phyloP scores from a whole-genome alignment of 2,797 vertebrate species.

The Xerus rutilus region DNA sequence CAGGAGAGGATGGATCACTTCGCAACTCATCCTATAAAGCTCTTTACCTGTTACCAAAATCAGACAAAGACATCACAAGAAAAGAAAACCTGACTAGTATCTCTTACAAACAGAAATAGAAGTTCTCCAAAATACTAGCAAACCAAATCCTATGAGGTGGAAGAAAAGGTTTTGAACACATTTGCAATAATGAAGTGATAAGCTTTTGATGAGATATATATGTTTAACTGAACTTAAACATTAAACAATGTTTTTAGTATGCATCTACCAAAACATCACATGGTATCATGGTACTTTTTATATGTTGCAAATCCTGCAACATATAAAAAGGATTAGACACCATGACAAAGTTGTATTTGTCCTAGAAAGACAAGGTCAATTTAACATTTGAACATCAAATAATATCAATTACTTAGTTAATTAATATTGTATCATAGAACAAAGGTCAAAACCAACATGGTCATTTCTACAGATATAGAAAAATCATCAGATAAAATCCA shows the following conservation, averaged over 20 bases:
- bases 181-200: too few relatives aligned
- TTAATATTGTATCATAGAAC: background rate
- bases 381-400: slow-evolving; percentile 9
- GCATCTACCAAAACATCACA: too few relatives aligned
- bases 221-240: too few relatives aligned
- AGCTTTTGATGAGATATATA: too few relatives aligned
- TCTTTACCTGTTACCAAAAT: background rate
- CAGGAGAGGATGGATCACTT: background rate
- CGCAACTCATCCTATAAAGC: background rate
- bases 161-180: too few relatives aligned
- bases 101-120: background rate
- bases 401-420: background rate
- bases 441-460: background rate
- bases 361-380: background rate
- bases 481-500: background rate
- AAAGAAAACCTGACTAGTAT: background rate
- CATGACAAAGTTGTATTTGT: background rate
- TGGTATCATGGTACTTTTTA: too few relatives aligned
- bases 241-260: too few relatives aligned
- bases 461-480: background rate
- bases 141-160: too few relatives aligned
- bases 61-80: background rate
- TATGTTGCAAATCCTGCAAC: background rate
- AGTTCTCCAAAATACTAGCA: background rate
- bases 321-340: background rate